Evolutionary conservation across 2,888 invertebrate genomes (phyloP).

Genomic region (Sussaba pulchella): DNA sequence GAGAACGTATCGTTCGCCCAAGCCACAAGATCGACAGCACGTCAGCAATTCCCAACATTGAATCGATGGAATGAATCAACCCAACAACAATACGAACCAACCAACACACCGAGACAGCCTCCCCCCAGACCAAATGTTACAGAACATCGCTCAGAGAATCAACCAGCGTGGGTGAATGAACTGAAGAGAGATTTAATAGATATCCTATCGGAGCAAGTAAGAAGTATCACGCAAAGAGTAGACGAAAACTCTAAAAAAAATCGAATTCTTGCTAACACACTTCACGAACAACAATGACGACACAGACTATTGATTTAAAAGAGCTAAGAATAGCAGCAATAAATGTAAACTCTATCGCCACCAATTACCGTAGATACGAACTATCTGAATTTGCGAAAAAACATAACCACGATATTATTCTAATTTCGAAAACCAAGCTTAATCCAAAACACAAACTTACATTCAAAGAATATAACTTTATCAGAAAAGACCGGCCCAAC

Average conservation of each 20-base stretch:
- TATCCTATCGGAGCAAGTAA: neutral
- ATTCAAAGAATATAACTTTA: neutral
- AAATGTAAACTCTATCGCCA: constrained; percentile 38
- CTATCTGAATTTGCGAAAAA: constrained; percentile 16
- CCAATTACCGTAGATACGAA: constrained; percentile 19
- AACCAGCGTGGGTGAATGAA: neutral
- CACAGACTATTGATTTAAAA: neutral
- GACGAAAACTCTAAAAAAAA: no score
- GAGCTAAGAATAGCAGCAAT: constrained; percentile 30
- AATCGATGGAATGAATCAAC: neutral
- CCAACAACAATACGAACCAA: neutral
- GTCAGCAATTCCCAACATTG: neutral
- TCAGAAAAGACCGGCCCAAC: constrained; percentile 16
- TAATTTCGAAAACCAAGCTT: constrained; percentile 13
- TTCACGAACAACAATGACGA: neutral
- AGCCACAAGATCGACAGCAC: neutral
- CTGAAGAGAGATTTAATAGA: neutral
- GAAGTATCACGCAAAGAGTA: no score
- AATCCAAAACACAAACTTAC: constrained; percentile 5
- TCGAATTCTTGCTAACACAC: neutral
- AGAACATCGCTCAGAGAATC: neutral
- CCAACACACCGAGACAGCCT: constrained; percentile 1
- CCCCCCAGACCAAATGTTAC: no score
- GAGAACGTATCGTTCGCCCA: neutral
- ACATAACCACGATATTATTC: constrained; percentile 6